These are phyloP conservation scores for Ichneumoninae sp. DNA, from an alignment of 2,888 invertebrate genomes.

Conservation along the genomic window DNA sequence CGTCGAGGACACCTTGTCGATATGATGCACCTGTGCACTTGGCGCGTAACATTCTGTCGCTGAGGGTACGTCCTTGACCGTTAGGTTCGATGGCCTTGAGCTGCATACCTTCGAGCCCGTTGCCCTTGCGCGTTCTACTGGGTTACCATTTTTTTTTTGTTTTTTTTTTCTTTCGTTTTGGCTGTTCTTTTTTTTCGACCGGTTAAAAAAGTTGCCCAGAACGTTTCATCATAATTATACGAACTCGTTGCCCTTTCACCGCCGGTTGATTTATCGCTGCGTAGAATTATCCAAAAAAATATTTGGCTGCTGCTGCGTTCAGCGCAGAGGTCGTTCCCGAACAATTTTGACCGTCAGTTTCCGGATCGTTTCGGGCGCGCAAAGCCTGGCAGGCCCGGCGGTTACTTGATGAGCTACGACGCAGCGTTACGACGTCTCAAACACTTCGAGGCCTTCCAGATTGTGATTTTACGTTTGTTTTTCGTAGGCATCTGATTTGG, in stretches of 20 bases:
- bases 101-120: conserved; percentile 48
- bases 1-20: background rate
- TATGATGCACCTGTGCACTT: background rate
- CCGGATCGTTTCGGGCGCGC: background rate
- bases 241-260: conserved; percentile 5
- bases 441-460: background rate
- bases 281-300: background rate
- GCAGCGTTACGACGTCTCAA: background rate
- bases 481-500: background rate
- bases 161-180: conserved; percentile 6
- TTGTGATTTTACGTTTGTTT: background rate
- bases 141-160: conserved; percentile 5
- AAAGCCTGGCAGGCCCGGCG: no score
- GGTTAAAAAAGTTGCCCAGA: background rate
- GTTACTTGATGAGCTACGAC: no score
- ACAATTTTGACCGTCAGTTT: background rate
- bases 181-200: background rate
- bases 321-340: background rate
- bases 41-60: background rate
- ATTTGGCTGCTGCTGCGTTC: background rate
- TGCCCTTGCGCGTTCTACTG: conserved; percentile 39
- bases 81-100: conserved; percentile 50
- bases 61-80: conserved; percentile 51
- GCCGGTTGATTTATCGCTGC: background rate
- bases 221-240: background rate